Evolutionary conservation across 2,113 vertebrate genomes (phyloP).

Genomic region (Ammodytes marinus): DNA sequence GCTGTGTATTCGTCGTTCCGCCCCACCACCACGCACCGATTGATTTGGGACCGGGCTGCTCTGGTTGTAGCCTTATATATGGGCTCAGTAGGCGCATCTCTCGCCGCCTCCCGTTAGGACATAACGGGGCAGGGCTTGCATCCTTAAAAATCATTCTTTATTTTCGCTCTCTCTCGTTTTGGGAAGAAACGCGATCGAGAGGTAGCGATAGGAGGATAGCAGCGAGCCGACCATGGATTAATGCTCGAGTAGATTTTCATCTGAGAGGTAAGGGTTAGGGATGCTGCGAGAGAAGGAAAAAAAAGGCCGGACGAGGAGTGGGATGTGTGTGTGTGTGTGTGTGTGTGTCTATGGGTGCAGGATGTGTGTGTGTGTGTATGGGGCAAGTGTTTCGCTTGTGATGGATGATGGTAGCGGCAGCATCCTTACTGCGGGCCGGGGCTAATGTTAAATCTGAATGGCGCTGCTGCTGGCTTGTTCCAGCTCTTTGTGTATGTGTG

Average conservation of each 20-base stretch:
- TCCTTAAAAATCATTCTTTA: constrained; percentile 26
- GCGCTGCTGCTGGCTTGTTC: constrained; percentile 17
- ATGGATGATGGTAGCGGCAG: constrained; percentile 54
- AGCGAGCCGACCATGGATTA: constrained; percentile 73
- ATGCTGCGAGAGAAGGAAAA: not conserved
- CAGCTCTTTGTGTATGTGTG: constrained; percentile 63
- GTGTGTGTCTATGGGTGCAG: constrained; percentile 4
- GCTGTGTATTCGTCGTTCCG: not conserved
- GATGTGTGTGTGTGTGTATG: constrained; percentile 12
- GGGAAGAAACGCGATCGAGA: constrained; percentile 50
- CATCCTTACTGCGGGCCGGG: constrained; percentile 44
- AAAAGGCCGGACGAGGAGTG: constrained; percentile 26
- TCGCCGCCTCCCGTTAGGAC: constrained; percentile 54
- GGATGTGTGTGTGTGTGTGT: constrained; percentile 24
- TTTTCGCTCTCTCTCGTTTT: constrained; percentile 27
- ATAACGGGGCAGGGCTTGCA: constrained; percentile 49
- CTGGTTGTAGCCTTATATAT: constrained; percentile 21
- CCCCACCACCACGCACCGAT: too few species aligned
- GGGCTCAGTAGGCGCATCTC: constrained; percentile 62
- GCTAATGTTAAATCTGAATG: constrained; percentile 3
- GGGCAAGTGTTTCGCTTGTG: constrained; percentile 12
- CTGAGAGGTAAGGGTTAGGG: constrained; percentile 76
- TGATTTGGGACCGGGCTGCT: constrained; percentile 20
- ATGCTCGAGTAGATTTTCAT: constrained; percentile 58
- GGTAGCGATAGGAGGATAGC: constrained; percentile 12